Conservation (phyloP, 2,888 invertebrate species). For the Athripsodes cinereus region DNA sequence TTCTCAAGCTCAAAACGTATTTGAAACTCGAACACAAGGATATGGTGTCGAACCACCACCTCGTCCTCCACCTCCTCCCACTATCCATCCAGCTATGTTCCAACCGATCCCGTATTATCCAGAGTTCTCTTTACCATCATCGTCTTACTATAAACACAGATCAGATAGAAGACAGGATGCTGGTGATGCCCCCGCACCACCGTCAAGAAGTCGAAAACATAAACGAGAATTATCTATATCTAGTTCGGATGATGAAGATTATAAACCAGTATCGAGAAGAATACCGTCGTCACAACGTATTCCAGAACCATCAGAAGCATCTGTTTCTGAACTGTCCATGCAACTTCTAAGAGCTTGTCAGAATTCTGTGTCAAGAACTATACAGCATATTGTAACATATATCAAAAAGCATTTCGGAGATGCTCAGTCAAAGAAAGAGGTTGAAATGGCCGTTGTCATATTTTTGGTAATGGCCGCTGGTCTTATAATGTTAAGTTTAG, state of each 20-base stretch:
- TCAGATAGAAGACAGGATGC: slow-evolving; percentile 35
- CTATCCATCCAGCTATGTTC: slow-evolving; percentile 44
- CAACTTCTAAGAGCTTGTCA: slow-evolving; percentile 67
- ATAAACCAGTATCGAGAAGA: slow-evolving; percentile 42
- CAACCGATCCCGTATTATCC: slow-evolving; percentile 46
- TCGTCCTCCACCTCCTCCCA: slow-evolving; percentile 46
- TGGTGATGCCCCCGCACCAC: slow-evolving; percentile 39
- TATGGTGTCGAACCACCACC: slow-evolving; percentile 29
- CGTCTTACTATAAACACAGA: slow-evolving; percentile 44
- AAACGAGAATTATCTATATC: slow-evolving; percentile 40
- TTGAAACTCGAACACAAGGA: not conserved
- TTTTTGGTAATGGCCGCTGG: slow-evolving; percentile 73
- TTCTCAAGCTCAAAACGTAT: not conserved
- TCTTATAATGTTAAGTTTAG: slow-evolving; percentile 67
- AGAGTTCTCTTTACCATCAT: slow-evolving; percentile 46
- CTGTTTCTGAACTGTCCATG: slow-evolving; percentile 62
- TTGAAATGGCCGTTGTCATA: slow-evolving; percentile 71
- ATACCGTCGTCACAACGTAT: slow-evolving; percentile 38
- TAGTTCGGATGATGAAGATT: slow-evolving; percentile 48
- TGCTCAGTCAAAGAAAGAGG: slow-evolving; percentile 63
- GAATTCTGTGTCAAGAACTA: slow-evolving; percentile 54
- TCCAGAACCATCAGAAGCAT: slow-evolving; percentile 51
- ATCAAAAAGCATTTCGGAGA: slow-evolving; percentile 57
- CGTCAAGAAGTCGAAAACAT: slow-evolving; percentile 45
- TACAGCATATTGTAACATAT: slow-evolving; percentile 63